Evolutionary conservation across 2,888 invertebrate species (phyloP).

Genomic region (Amiota communis): DNA sequence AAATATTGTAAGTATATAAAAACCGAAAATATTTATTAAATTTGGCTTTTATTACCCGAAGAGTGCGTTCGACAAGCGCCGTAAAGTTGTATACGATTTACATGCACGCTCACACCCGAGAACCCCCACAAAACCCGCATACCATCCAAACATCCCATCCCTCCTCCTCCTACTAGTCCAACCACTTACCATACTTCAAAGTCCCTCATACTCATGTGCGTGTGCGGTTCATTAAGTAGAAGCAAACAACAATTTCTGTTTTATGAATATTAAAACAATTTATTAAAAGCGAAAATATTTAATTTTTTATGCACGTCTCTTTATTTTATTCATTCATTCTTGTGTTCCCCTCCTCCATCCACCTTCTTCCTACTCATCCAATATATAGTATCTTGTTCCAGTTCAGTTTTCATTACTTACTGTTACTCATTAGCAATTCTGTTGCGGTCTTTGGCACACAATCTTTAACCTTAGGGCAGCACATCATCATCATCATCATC

Average conservation of each 20-base stretch:
- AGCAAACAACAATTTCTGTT: conserved; percentile 21
- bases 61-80: conserved; percentile 22
- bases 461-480: too few species aligned
- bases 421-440: too few species aligned
- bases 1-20: conserved; percentile 32
- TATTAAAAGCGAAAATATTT: conserved; percentile 22
- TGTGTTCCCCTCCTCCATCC: too few species aligned
- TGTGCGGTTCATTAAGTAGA: conserved; percentile 15
- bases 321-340: too few species aligned
- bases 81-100: conserved; percentile 10
- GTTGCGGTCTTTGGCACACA: too few species aligned
- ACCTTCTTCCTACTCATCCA: too few species aligned
- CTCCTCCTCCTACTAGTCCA: background rate
- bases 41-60: conserved; percentile 52
- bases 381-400: too few species aligned
- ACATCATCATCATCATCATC: too few species aligned
- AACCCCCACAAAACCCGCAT: background rate
- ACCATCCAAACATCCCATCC: background rate
- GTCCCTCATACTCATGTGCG: background rate
- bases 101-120: background rate
- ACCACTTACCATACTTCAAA: background rate
- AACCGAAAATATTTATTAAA: conserved; percentile 58
- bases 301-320: conserved; percentile 4
- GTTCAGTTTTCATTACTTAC: too few species aligned
- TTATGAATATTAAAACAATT: conserved; percentile 30